These are phyloP conservation scores for Doris montereyensis DNA, from an alignment of 2,888 invertebrate species.

Conservation along the genomic window DNA sequence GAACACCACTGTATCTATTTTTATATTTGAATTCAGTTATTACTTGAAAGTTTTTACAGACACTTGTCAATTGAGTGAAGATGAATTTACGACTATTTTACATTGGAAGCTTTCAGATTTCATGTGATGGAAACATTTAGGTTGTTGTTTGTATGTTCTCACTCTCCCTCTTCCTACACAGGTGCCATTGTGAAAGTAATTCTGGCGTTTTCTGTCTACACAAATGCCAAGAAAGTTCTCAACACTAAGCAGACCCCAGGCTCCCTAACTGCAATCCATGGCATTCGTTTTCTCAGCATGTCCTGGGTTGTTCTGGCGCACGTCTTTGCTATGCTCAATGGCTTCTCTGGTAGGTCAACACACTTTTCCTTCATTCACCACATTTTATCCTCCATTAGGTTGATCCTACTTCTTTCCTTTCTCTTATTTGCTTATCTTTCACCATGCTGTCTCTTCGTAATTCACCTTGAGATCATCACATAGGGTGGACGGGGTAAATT, in stretches of 20 bases:
- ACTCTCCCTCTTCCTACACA: constrained; percentile 9
- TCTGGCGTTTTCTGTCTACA: constrained; percentile 80
- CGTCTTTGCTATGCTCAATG: constrained; percentile 40
- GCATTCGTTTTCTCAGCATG: constrained; percentile 75
- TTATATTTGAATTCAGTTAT: no score
- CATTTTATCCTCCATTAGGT: neutral
- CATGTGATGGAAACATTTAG: neutral
- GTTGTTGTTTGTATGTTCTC: neutral
- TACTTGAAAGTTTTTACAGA: no score
- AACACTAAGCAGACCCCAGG: constrained; percentile 72
- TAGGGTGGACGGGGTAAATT: no score
- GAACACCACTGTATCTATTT: no score
- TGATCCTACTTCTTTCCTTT: neutral
- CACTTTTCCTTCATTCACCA: no score
- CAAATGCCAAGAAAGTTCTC: constrained; percentile 78
- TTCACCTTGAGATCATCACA: no score
- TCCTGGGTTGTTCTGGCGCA: constrained; percentile 52
- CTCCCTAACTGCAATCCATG: constrained; percentile 81
- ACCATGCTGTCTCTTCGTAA: no score
- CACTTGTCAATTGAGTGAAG: no score
- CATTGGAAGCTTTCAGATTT: no score
- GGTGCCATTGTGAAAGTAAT: constrained; percentile 53
- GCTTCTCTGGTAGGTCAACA: no score
- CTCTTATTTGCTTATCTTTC: neutral
- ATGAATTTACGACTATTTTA: no score